A percentile compares a stretch with the other conserved stretches of the same genome.
phyloP scores from a whole-genome alignment of 2,113 vertebrate genomes.

The Menura novaehollandiae region DNA sequence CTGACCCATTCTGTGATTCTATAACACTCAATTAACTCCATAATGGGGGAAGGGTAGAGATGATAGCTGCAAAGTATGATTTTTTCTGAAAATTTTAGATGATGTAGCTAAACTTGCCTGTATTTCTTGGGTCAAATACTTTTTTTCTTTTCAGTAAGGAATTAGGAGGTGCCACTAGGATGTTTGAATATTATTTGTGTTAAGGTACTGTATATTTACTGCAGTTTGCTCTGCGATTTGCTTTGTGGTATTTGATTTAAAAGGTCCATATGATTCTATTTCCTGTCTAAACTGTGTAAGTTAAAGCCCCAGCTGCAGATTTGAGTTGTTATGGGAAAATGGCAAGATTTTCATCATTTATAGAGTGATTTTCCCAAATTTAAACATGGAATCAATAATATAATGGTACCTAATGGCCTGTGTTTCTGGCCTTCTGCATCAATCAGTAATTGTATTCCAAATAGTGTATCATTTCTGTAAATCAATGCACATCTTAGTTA shows the following conservation, averaged over 20 bases:
- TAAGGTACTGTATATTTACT: not conserved
- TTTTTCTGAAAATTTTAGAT: not conserved
- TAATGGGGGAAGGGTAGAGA: not conserved
- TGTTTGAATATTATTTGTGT: not conserved
- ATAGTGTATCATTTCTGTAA: constrained; percentile 7
- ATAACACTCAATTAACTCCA: not conserved
- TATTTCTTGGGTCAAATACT: not conserved
- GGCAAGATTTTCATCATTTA: not conserved
- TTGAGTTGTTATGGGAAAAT: not conserved
- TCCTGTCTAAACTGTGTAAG: not conserved
- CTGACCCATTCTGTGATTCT: not conserved
- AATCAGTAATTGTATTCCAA: constrained; percentile 27
- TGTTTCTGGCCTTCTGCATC: constrained; percentile 11
- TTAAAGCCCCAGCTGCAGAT: not conserved
- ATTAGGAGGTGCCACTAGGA: not conserved
- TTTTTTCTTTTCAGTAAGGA: not conserved
- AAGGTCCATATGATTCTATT: not conserved
- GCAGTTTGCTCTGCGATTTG: not conserved
- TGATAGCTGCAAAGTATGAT: not conserved
- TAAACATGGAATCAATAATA: constrained; percentile 23
- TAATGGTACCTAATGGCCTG: constrained; percentile 7
- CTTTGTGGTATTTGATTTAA: not conserved
- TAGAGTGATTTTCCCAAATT: constrained; percentile 12
- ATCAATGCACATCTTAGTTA: not conserved
- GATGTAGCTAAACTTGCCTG: not conserved